A percentile compares a stretch with the other conserved stretches of the same genome.
phyloP scores from a whole-genome alignment of 2,113 vertebrate genomes.

The Triplophysa dalaica region DNA sequence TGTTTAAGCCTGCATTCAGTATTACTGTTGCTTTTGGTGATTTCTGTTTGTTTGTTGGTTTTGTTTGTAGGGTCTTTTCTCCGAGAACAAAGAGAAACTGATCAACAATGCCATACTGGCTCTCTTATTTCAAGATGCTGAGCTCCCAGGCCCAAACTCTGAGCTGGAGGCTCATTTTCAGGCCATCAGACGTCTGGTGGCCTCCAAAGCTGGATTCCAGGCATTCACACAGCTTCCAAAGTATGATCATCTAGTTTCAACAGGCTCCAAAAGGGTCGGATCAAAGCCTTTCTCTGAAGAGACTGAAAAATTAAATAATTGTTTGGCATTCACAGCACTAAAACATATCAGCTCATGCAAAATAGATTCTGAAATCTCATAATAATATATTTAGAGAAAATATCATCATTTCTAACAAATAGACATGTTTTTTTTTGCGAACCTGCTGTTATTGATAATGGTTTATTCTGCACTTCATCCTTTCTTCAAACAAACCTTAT shows the following conservation, averaged over 20 bases:
- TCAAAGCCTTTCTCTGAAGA: background rate
- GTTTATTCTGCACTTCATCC: too few relatives aligned
- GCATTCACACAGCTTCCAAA: constrained; percentile 97
- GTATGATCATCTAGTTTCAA: constrained; percentile 70
- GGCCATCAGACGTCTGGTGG: constrained; percentile 91
- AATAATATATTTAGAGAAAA: background rate
- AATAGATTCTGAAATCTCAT: too few relatives aligned
- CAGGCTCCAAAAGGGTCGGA: background rate
- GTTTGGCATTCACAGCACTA: too few relatives aligned
- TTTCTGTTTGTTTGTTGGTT: background rate
- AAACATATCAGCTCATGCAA: too few relatives aligned
- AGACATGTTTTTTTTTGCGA: too few relatives aligned
- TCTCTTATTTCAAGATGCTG: constrained; percentile 88
- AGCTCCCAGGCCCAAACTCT: constrained; percentile 82
- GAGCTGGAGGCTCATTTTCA: constrained; percentile 98
- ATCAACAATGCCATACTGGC: constrained; percentile 97
- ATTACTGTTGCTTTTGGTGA: background rate
- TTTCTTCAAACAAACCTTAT: background rate
- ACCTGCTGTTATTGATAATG: too few relatives aligned
- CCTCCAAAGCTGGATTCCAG: constrained; percentile 97
- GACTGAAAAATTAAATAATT: background rate
- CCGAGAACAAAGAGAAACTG: constrained; percentile 99
- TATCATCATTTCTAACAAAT: too few relatives aligned
- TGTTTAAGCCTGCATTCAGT: background rate
- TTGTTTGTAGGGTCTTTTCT: constrained; percentile 87